Evolutionary conservation across 1,140 invertebrate genomes (phyloP), one percentile per base, ranked within the genome.

Genomic region (Cydia splendana): DNA sequence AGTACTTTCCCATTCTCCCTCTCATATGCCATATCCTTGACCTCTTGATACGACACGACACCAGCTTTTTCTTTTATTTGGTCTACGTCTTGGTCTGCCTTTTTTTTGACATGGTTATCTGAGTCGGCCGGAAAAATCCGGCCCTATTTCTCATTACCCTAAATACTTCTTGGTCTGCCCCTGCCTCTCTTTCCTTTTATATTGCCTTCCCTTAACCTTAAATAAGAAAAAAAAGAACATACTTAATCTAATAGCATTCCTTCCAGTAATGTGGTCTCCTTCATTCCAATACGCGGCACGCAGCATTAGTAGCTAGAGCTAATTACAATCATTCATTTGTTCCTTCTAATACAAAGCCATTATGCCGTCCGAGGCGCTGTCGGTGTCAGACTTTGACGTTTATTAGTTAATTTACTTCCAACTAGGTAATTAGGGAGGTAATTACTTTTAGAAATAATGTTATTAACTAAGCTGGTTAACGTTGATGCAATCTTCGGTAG

Each of bases 391-490:
- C 18, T 62, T 62, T 24, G 57, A 62, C 57, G 20, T 62, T 62
- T 24, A 62, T 62, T 62, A 24, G 57, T 62, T 62, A 20, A 62
- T 62, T 62, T 62, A 24, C 57, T 62, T 9, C 15, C 20, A 5
- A 24, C 0, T 62, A 24, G 20, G 18, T 24, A 62, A 62, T 62
- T 62, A 62, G 10, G 7, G 57, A 9, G 20, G 20, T 62, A 62
- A 62, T 62, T 62, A 62, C 18, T 62, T 62, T 57, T 57, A 51
- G 53, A 57, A 20, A 62, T 57, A 18, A 62, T 62, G 57, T 62
- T 62, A 62, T 62, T 62, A 24, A 62, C 53, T 24, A 1, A 24
- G 20, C 20, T 62, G 9, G 18, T 20, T 62, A 62, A 62, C 20
- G 57, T 18, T 15, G 12, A 4, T 13, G 45, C 38, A 10, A 42